These are phyloP conservation scores for Melinaea menophilus DNA, from an alignment of 2,888 invertebrate genomes.

Conservation along the genomic window DNA sequence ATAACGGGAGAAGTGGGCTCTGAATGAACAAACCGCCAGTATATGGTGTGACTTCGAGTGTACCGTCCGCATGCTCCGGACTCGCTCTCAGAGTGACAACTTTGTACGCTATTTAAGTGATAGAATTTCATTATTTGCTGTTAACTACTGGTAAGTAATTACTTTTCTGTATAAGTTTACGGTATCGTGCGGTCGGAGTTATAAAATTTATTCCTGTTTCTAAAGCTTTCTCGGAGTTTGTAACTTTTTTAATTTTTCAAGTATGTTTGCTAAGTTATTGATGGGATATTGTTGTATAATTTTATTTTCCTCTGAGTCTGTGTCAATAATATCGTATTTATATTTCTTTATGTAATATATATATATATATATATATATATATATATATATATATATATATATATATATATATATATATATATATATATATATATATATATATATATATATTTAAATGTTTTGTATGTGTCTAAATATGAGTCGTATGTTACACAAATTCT, in stretches of 20 bases:
- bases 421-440: too few relatives aligned
- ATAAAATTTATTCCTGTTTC: background rate
- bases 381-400: too few relatives aligned
- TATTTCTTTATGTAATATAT: too few relatives aligned
- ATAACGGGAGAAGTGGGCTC: constrained; percentile 62
- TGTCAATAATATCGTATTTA: too few relatives aligned
- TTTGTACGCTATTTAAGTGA: constrained; percentile 44
- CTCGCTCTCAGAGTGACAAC: constrained; percentile 42
- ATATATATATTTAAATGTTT: too few relatives aligned
- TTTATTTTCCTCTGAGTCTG: too few relatives aligned
- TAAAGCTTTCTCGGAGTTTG: background rate
- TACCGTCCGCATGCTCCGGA: constrained; percentile 52
- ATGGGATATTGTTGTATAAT: background rate
- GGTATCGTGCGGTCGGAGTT: background rate
- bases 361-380: too few relatives aligned
- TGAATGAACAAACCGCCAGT: constrained; percentile 74
- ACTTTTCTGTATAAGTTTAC: background rate
- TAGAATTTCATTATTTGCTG: constrained; percentile 1
- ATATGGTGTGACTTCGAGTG: constrained; percentile 59
- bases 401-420: too few relatives aligned
- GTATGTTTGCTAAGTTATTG: background rate
- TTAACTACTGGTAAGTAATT: constrained; percentile 20
- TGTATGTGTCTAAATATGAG: too few relatives aligned
- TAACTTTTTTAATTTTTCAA: background rate
- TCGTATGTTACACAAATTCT: too few relatives aligned